Conservation (phyloP, 1,140 invertebrate genomes). For the Acromyrmex charruanus region DNA sequence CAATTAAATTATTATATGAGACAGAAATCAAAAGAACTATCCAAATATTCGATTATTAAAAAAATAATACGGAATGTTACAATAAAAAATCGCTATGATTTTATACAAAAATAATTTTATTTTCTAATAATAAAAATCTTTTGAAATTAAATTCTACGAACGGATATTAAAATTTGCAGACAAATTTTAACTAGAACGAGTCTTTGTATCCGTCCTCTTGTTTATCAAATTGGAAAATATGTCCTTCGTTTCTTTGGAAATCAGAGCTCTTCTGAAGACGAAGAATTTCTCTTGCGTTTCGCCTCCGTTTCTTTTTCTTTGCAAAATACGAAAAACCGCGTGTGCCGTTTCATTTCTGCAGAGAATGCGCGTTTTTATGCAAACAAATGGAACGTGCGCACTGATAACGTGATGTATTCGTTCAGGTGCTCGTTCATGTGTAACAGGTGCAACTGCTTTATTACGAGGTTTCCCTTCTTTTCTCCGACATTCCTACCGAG, state of each 20-base stretch:
- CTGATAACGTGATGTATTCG: conserved; percentile 48
- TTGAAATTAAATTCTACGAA: background rate
- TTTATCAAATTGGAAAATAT: background rate
- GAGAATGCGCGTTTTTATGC: conserved; percentile 16
- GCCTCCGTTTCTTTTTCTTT: background rate
- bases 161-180: background rate
- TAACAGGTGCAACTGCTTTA: conserved; percentile 72
- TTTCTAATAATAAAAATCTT: background rate
- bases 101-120: background rate
- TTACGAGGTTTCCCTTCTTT: conserved; percentile 62
- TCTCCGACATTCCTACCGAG: conserved; percentile 1
- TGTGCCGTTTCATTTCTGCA: background rate
- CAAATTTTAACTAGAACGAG: background rate
- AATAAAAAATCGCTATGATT: background rate
- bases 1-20: background rate
- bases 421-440: conserved; percentile 59
- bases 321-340: background rate
- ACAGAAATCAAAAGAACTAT: background rate
- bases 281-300: background rate
- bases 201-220: background rate
- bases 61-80: background rate
- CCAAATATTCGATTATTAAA: background rate
- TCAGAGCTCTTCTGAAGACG: background rate
- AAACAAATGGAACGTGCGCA: conserved; percentile 61
- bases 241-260: background rate